phyloP scores from a whole-genome alignment of 2,888 invertebrate genomes.

The Anorthoa munda region DNA sequence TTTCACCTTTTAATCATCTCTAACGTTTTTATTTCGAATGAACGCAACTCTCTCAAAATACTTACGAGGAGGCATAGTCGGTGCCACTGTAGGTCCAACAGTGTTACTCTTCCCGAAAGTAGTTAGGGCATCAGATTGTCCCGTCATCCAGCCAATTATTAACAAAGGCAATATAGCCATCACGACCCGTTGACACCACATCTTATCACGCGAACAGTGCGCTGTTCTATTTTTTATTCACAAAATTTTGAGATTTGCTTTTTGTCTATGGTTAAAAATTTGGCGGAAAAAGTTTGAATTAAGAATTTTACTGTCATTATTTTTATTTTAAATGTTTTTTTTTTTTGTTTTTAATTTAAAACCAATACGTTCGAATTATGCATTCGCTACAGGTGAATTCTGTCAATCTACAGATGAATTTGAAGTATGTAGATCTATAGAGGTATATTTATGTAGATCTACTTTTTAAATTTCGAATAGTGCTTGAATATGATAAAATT shows the following conservation, averaged over 20 bases:
- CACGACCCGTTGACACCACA: slow-evolving; percentile 85
- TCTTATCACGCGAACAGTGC: slow-evolving; percentile 83
- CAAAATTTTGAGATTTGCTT: slow-evolving; percentile 6
- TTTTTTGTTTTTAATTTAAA: not conserved
- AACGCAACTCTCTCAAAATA: slow-evolving; percentile 33
- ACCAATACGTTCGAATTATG: not conserved
- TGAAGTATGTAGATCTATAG: not conserved
- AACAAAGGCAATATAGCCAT: slow-evolving; percentile 83
- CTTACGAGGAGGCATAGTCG: slow-evolving; percentile 92
- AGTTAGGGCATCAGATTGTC: slow-evolving; percentile 92
- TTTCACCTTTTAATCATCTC: too few species aligned
- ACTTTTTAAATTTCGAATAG: not conserved
- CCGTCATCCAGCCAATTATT: slow-evolving; percentile 84
- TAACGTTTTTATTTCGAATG: slow-evolving; percentile 2
- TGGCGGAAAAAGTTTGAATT: not conserved
- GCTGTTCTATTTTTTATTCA: slow-evolving; percentile 69
- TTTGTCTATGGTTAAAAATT: slow-evolving; percentile 24
- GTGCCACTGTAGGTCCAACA: slow-evolving; percentile 90
- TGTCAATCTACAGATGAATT: slow-evolving; percentile 14
- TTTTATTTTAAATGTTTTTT: not conserved
- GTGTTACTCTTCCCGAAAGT: slow-evolving; percentile 93
- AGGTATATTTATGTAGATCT: not conserved
- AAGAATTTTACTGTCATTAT: not conserved
- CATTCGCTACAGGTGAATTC: slow-evolving; percentile 12
- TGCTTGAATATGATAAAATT: slow-evolving; percentile 23